A percentile compares a stretch with the other conserved stretches of the same genome.
phyloP scores from a whole-genome alignment of 2,113 vertebrate genomes.

The Xenotilapia longispinis region DNA sequence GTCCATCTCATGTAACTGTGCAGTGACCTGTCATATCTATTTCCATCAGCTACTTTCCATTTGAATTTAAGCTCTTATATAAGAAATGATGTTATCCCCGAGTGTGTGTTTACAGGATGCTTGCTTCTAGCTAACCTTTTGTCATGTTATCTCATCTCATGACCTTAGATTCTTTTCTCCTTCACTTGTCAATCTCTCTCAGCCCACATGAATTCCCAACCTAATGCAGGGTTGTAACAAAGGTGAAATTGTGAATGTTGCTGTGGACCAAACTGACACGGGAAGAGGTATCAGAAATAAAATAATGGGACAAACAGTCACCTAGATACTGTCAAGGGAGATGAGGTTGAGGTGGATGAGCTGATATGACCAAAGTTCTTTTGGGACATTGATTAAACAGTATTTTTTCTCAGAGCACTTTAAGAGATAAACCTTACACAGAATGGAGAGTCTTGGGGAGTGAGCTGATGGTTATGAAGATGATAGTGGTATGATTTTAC shows the following conservation, averaged over 20 bases:
- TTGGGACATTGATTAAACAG: conserved; percentile 54
- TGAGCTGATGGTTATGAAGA: neutral
- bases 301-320: conserved; percentile 45
- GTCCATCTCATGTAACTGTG: neutral
- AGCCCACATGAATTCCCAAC: neutral
- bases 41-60: neutral
- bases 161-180: neutral
- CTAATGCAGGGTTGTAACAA: neutral
- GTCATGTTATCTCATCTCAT: neutral
- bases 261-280: neutral
- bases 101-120: conserved; percentile 1
- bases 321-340: conserved; percentile 15
- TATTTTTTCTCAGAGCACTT: conserved; percentile 34
- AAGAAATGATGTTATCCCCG: neutral
- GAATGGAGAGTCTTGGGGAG: neutral
- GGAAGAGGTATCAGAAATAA: conserved; percentile 5
- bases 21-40: neutral
- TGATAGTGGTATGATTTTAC: neutral
- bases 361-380: conserved; percentile 46
- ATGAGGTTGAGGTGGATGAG: conserved; percentile 26
- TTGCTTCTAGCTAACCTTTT: neutral
- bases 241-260: neutral
- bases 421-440: conserved; percentile 3
- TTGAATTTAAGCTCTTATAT: neutral
- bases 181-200: conserved; percentile 1